These are phyloP conservation scores for Ecdyonurus torrentis DNA, from an alignment of 2,888 invertebrate genomes.

Conservation along the genomic window DNA sequence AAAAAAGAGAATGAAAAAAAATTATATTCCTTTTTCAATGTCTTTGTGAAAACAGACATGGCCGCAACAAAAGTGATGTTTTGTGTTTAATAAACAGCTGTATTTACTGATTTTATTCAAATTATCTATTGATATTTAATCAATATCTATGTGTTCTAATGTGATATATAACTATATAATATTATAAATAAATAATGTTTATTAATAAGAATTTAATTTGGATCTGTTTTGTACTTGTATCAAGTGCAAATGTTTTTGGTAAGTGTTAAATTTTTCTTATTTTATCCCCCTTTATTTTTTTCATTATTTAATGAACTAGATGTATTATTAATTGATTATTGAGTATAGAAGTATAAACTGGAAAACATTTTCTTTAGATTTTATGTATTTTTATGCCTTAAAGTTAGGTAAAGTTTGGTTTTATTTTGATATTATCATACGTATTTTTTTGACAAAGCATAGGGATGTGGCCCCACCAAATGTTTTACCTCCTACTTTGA, in stretches of 20 bases:
- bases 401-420: too few species aligned
- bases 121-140: not conserved
- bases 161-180: not conserved
- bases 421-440: too few species aligned
- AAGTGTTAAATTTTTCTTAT: not conserved
- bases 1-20: too few species aligned
- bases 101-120: not conserved
- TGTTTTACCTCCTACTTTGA: too few species aligned
- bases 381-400: too few species aligned
- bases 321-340: too few species aligned
- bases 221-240: not conserved
- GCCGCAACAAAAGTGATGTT: not conserved
- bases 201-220: not conserved
- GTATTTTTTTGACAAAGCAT: too few species aligned
- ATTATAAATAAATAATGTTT: not conserved
- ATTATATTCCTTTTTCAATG: not conserved
- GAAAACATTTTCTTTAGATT: too few species aligned
- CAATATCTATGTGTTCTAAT: not conserved
- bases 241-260: not conserved
- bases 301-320: too few species aligned
- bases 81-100: not conserved
- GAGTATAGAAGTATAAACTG: too few species aligned
- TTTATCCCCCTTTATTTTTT: too few species aligned
- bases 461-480: too few species aligned
- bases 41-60: not conserved